Evolutionary conservation across 2,113 vertebrate genomes (phyloP), one percentile per base, ranked within the genome.

Genomic region (Psittacara wagleri): DNA sequence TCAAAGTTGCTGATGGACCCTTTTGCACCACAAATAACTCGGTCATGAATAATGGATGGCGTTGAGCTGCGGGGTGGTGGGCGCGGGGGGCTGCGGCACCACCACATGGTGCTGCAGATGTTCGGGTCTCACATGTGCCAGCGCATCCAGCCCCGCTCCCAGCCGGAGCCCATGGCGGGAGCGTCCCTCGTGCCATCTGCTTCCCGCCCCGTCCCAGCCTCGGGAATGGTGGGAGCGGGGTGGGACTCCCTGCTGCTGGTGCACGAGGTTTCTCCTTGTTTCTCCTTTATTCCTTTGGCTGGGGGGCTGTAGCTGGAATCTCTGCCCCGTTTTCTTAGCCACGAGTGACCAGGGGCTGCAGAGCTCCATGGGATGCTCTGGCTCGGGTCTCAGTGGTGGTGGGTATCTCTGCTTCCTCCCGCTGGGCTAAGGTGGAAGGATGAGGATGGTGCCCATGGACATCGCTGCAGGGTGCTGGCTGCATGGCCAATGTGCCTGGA

Each of bases 31-130:
- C 97, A 95, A 97, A 96, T 91, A 97, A 92, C 91, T 95, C 75
- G 84, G 88, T 88, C 96, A 97, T 98, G 98, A 98, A 98, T 99
- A 98, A 99, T 99, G 98, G 97, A 98, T 98, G 97, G 97, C 95
- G 94, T 95, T 88, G 72, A 44, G 95, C 94, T 96, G 97, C 95
- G 97, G 97, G 96, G 64, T 92, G 87, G 97, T 92, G 98, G 97
- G 96, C 48, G 94, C 68, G 27, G 80, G 52, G 75, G 97, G 96
- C 97, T 94, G 93, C 86, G 6, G 97, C 90, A 97, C 95, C 96
- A 96, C 98, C 98, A 99, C 98, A 98, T 98, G 98, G 98, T 88
- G 80, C 96, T 98, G 98, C 99, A 99, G 99, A 99, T 99, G 99
- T 99, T 99, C 84, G 91, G 94, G 97, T 96, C 97, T 97, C 97